Evolutionary conservation across 2,888 invertebrate genomes (phyloP), one percentile per base, ranked within the genome.

Genomic region (Chouioia cunea): DNA sequence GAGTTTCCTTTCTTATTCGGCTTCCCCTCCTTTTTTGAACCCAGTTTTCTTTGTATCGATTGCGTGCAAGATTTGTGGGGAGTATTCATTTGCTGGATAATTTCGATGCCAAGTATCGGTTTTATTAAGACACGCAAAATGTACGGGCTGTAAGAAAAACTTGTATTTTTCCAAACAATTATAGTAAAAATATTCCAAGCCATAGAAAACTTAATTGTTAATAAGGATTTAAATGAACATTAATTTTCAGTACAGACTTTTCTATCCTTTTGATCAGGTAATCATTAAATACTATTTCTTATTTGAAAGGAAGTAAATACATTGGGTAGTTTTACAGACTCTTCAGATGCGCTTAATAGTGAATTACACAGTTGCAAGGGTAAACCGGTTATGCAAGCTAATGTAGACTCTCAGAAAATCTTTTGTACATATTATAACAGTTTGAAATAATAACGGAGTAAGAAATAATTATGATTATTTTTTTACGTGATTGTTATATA

Each of bases 301-400:
- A 56, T 48, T 48, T 57, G 57, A 56, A 52, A 56, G 46, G 48
- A 53, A 62, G 60, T 66, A 65, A 58, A 60, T 57, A 52, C 48
- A 20, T 18, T 57, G 52, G 70, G 52, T 71, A 66, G 66, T 66
- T 71, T 71, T 62, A 71, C 60, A 57, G 46, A 8, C 65, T 66
- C 65, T 43, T 70, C 65, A 60, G 23, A 46, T 59, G 56, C 52
- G 64, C 50, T 58, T 20, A 52, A 57, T 27, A 52, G 47, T 36
- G 56, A 62, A 68, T 56, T 47, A 62, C 46, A 36, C 1, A 64
- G 50, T 15, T 52, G 36, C 15, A 23, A 14, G 50, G 47, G 20
- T 56, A 68, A 65, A 71, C 66, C 65, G 66, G 71, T 71, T 71
- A 22, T 43, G 15, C 47, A 47, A n/a, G 59, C 36, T 48, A 50